phyloP scores from a whole-genome alignment of 2,797 vertebrate genomes.

The Bothrops alternatus region DNA sequence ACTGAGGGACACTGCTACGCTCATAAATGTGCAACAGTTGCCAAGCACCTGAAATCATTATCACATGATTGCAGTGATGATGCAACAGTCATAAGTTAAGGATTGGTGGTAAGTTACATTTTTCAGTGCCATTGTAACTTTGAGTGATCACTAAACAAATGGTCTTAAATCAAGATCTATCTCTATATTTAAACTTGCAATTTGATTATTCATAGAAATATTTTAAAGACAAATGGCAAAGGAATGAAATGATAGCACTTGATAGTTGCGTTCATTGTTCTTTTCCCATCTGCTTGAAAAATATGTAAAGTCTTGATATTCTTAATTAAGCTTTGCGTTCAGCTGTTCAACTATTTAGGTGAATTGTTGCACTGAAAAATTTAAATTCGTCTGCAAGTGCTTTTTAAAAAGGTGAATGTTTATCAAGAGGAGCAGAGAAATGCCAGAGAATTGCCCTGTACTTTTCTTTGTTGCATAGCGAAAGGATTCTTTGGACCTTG shows the following conservation, averaged over 20 bases:
- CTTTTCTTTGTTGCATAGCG: background rate
- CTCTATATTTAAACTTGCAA: background rate
- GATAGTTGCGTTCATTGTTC: background rate
- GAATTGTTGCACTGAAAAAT: background rate
- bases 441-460: constrained; percentile 18
- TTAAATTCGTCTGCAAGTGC: constrained; percentile 18
- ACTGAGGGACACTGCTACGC: background rate
- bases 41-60: background rate
- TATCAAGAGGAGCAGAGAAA: constrained; percentile 12
- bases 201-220: background rate
- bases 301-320: background rate
- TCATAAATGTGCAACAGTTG: background rate
- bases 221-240: constrained; percentile 8
- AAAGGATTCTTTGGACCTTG: background rate
- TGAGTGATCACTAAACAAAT: background rate
- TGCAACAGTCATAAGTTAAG: background rate
- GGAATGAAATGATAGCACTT: constrained; percentile 27
- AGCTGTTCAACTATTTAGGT: constrained; percentile 15
- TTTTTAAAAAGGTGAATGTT: constrained; percentile 41
- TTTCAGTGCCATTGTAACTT: background rate
- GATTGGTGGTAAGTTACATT: background rate
- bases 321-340: background rate
- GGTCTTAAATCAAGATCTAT: background rate
- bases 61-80: background rate
- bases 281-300: background rate